Evolutionary conservation across 1,140 invertebrate species (phyloP), one percentile per base, ranked within the genome.

Genomic region (Lepidostoma basale): DNA sequence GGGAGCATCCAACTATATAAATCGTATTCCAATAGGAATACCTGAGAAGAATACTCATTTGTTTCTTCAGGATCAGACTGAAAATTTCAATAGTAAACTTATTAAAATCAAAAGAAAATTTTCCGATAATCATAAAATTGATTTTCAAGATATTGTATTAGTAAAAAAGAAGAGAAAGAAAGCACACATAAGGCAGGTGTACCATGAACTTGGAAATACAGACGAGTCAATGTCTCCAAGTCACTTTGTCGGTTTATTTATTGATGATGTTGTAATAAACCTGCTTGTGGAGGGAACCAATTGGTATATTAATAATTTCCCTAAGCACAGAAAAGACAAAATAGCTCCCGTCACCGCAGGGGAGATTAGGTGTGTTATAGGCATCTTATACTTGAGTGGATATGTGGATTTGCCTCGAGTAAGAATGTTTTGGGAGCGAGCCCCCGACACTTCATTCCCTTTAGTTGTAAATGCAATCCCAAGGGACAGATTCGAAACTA

Each of bases 401-500:
- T 72, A 72, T 20, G 70, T 72, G 3, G 59, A 72, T 33, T 18
- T 72, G 2, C 70, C 70, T 12, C 22, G 70, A 20, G 59, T 68
- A 8, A 44, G 70, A 69, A 72, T 72, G 70, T 67, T 69, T 20
- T 72, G 70, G 70, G 70, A 72, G 30, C 36, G 67, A 58, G 62
- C 70, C n/a, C 67, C 67, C 0, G 70, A 72, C 44, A 64, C 70
- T 5, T 68, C 67, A 1, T 74, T 75, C 69, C 64, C 68, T 33
- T 47, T 76, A 20, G 64, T 76, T 10, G 62, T 52, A 22, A 26
- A 67, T 54, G 65, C 69, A 33, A 69, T 75, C 23, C 67, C 69
- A 14, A 59, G 68, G 28, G 62, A 76, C 67, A 52, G 68, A 56
- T 76, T 75, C 62, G 66, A 73, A 69, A 73, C 58, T 45, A 73